Conservation (phyloP, 2,888 invertebrate species). For the Abrostola triplasia region DNA sequence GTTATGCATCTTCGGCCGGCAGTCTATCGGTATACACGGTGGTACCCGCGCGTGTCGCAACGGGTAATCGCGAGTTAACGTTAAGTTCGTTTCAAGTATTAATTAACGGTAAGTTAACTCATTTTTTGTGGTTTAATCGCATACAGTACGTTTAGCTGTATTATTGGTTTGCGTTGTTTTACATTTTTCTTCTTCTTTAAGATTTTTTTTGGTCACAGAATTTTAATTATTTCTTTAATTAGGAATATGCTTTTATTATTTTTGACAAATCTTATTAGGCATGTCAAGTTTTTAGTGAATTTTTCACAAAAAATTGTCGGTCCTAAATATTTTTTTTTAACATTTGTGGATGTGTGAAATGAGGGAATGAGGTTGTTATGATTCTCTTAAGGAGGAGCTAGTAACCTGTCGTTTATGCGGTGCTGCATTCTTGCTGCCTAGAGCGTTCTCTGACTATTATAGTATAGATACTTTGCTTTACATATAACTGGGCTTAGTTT, state of each 20-base stretch:
- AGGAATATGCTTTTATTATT: too few species aligned
- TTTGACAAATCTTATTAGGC: too few species aligned
- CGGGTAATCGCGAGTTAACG: constrained; percentile 53
- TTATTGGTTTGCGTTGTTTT: constrained; percentile 32
- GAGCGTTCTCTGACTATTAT: constrained; percentile 8
- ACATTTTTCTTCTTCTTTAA: constrained; percentile 20
- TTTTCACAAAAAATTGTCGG: too few species aligned
- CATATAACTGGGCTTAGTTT: background rate
- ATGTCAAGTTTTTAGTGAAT: too few species aligned
- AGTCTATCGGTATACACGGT: constrained; percentile 72
- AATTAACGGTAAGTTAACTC: constrained; percentile 72
- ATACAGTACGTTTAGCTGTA: constrained; percentile 35
- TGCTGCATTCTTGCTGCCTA: constrained; percentile 37
- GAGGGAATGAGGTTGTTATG: constrained; percentile 46
- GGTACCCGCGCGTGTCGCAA: constrained; percentile 67
- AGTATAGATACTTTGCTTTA: background rate
- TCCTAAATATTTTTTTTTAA: too few species aligned
- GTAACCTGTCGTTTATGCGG: constrained; percentile 38
- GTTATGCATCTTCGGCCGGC: constrained; percentile 72
- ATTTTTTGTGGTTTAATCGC: constrained; percentile 32
- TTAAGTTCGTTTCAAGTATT: constrained; percentile 49
- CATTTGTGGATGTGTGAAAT: constrained; percentile 10
- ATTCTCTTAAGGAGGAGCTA: constrained; percentile 31
- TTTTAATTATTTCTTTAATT: background rate
- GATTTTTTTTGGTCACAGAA: constrained; percentile 1